These are phyloP conservation scores for Aphaenogaster ashmeadi DNA, from an alignment of 1,140 invertebrate genomes.

Conservation along the genomic window DNA sequence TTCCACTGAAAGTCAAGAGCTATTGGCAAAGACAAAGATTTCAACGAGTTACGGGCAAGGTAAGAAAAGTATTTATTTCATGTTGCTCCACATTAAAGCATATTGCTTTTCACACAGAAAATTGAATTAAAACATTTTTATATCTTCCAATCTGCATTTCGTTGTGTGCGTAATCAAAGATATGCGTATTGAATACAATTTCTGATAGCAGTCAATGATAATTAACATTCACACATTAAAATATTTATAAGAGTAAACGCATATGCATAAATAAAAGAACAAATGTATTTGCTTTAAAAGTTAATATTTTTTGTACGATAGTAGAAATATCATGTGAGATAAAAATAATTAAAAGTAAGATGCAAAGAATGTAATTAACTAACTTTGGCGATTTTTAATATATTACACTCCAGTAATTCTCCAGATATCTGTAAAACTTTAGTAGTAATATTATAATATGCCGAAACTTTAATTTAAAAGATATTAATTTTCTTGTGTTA, in stretches of 20 bases:
- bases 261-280: neutral
- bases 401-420: neutral
- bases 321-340: neutral
- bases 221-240: neutral
- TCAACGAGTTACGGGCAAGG: conserved; percentile 36
- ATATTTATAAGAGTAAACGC: neutral
- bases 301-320: neutral
- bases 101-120: neutral
- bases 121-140: neutral
- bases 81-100: neutral
- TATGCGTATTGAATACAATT: neutral
- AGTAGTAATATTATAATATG: neutral
- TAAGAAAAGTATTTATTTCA: conserved; percentile 9
- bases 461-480: neutral
- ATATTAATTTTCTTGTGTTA: conserved; percentile 3
- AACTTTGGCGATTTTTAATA: neutral
- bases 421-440: neutral
- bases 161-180: neutral
- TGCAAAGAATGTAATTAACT: neutral
- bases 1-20: neutral
- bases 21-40: conserved; percentile 19
- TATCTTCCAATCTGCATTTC: neutral
- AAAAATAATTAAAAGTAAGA: neutral
- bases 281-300: conserved; percentile 13
- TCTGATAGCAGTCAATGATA: neutral